phyloP scores from a whole-genome alignment of 2,113 vertebrate species.

The Anoura caudifer region DNA sequence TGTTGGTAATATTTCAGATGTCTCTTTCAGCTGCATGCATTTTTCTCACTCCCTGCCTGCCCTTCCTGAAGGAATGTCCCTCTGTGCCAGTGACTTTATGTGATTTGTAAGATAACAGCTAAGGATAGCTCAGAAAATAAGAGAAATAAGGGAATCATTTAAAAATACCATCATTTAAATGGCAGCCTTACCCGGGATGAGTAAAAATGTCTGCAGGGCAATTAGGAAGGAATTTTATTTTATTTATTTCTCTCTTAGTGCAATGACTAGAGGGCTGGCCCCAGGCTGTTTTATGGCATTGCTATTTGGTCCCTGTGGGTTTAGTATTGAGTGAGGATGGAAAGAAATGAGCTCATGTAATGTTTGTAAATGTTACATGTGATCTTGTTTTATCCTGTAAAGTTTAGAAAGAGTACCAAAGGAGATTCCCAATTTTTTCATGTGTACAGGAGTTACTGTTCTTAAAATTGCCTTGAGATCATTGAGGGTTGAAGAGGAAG shows the following conservation, averaged over 20 bases:
- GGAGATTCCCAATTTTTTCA: background rate
- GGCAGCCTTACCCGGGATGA: constrained; percentile 23
- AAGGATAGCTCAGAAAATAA: constrained; percentile 46
- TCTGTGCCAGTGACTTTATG: constrained; percentile 30
- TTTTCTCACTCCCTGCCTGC: constrained; percentile 6
- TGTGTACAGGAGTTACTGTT: constrained; percentile 11
- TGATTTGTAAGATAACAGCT: constrained; percentile 42
- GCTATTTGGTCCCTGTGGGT: constrained; percentile 42
- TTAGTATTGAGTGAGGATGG: background rate
- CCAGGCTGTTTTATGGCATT: constrained; percentile 46
- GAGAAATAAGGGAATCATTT: constrained; percentile 57
- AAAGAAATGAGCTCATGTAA: constrained; percentile 33
- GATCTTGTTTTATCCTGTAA: constrained; percentile 39
- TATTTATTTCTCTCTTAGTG: constrained; percentile 54
- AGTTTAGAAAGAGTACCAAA: constrained; percentile 21
- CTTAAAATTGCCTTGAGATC: constrained; percentile 19
- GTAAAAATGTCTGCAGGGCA: constrained; percentile 54
- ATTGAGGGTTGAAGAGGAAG: background rate
- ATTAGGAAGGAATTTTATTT: constrained; percentile 52
- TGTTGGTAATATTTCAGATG: constrained; percentile 57
- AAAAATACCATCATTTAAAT: constrained; percentile 47
- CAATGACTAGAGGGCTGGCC: constrained; percentile 40
- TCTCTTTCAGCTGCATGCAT: constrained; percentile 28
- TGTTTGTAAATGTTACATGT: constrained; percentile 39
- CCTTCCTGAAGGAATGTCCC: constrained; percentile 1